phyloP scores from a whole-genome alignment of 1,140 invertebrate genomes.

The Bombus polaris region DNA sequence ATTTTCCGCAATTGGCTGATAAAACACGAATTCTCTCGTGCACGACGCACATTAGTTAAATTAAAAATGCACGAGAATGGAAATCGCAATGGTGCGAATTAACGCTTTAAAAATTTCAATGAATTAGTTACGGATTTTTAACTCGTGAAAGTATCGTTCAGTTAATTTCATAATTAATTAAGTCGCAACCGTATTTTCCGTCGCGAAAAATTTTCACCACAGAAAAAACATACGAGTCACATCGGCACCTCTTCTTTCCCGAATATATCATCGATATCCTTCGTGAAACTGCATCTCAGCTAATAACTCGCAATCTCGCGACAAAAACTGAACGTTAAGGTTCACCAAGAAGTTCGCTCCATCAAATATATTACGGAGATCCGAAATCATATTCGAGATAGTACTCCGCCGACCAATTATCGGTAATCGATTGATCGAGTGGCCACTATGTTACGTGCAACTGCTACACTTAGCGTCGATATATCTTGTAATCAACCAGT shows the following conservation, averaged over 20 bases:
- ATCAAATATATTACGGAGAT: background rate
- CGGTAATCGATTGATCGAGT: conserved; percentile 20
- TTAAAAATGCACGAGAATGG: too few relatives aligned
- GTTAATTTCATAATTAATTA: too few relatives aligned
- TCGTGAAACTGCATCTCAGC: background rate
- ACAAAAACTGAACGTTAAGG: background rate
- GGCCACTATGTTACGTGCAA: conserved; percentile 1
- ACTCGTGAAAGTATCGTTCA: too few relatives aligned
- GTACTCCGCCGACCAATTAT: conserved; percentile 3
- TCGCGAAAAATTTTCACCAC: too few relatives aligned
- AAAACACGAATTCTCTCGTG: too few relatives aligned
- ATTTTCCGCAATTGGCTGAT: too few relatives aligned
- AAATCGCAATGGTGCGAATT: too few relatives aligned
- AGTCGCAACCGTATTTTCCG: too few relatives aligned
- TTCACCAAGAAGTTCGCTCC: background rate
- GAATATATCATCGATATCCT: background rate
- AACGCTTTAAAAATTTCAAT: too few relatives aligned
- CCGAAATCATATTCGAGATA: background rate
- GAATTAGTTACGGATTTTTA: too few relatives aligned
- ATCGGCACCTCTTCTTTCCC: background rate
- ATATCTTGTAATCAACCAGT: background rate
- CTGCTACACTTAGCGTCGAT: background rate
- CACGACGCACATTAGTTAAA: too few relatives aligned
- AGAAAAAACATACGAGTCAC: background rate
- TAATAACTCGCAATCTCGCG: background rate